Evolutionary conservation across 2,797 vertebrate genomes (phyloP), one percentile per base, ranked within the genome.

Genomic region (Tapirus indicus): DNA sequence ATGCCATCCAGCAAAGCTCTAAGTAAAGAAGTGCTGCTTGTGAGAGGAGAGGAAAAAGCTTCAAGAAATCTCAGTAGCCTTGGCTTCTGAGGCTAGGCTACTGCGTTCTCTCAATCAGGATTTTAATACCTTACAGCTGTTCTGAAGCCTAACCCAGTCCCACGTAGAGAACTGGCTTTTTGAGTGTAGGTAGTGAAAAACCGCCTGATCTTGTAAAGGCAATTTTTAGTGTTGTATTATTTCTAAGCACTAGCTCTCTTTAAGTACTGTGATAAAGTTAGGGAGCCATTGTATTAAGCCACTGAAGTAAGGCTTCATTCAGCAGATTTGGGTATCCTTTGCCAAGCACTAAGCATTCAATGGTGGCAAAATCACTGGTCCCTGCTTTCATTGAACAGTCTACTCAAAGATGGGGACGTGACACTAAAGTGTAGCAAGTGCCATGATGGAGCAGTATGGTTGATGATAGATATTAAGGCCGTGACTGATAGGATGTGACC

Each of bases 231-330:
- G 13, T 78, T 75, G 25, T 77, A 18, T 68, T 90, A 78, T 85
- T 86, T 87, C 23, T 91, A 91, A 86, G 11, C 77, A 52, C 11
- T 66, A 32, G 32, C 47, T 95, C 93, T 69, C 44, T 79, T 13
- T 58, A 71, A 95, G 41, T 91, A 64, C 5, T 82, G 5, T 89
- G 10, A 95, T 74, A 79, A n/a, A 60, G 27, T 90, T 71, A 74
- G 93, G 84, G 82, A 93, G 41, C 52, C 47, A 25, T 12, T 71
- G 47, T 91, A 58, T 71, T 82, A 88, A 54, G 49, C 62, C n/a
- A 88, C 3, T 92, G 83, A 82, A 91, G n/a, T 69, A 68, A 68
- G 35, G 13, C 60, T 96, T 97, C 11, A 77, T 86, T 95, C 9
- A 62, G 64, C 54, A 95, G 20, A 60, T 88, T 27, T 64, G 52